Conservation (phyloP, 1,140 invertebrate species). For the Penaeus indicus region DNA sequence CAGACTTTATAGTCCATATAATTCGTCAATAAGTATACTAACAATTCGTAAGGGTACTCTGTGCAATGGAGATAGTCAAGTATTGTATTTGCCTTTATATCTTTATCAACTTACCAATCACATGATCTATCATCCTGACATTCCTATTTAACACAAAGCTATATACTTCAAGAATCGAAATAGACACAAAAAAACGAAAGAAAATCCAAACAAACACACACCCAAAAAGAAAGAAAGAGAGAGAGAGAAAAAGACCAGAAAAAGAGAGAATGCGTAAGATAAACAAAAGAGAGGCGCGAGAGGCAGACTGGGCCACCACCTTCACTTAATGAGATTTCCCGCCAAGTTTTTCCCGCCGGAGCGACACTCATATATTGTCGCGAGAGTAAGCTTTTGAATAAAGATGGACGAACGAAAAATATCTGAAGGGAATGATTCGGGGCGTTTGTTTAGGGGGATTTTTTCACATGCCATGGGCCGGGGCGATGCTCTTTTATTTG, state of each 20-base stretch:
- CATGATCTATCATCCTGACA: no score
- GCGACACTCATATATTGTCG: slow-evolving; percentile 2
- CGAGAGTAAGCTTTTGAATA: slow-evolving; percentile 19
- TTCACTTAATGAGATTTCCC: slow-evolving; percentile 26
- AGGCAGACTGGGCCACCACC: no score
- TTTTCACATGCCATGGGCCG: neutral
- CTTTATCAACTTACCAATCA: no score
- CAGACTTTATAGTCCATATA: no score
- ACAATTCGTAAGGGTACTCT: no score
- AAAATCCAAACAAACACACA: neutral
- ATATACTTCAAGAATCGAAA: no score
- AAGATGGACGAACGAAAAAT: slow-evolving; percentile 18
- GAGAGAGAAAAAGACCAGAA: neutral
- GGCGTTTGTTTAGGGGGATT: neutral
- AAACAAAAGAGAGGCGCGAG: no score
- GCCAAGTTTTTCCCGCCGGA: neutral
- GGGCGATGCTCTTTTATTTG: no score
- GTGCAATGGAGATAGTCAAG: no score
- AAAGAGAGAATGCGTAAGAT: neutral
- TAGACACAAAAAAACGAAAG: neutral
- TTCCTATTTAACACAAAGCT: no score
- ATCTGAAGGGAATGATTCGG: neutral
- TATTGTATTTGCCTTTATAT: no score
- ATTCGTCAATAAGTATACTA: no score
- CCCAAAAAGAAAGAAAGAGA: neutral